phyloP scores from a whole-genome alignment of 2,888 invertebrate species.

The Eilema griseolum region DNA sequence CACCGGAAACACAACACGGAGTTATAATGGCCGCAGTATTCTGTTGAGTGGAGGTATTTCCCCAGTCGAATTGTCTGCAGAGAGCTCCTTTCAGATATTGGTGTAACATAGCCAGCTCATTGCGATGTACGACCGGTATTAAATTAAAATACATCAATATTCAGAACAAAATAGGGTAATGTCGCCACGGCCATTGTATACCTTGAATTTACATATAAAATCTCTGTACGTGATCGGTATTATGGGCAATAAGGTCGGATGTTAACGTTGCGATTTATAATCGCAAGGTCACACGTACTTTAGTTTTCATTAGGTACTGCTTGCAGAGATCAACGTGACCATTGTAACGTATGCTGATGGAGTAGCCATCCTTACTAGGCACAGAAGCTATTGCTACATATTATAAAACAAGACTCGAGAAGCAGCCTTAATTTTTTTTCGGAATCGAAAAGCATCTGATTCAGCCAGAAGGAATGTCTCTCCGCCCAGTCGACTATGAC shows the following conservation, averaged over 20 bases:
- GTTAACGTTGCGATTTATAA: constrained; percentile 16
- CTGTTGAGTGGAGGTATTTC: too few species aligned
- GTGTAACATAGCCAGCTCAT: constrained; percentile 16
- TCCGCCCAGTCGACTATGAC: too few species aligned
- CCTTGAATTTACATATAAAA: constrained; percentile 43
- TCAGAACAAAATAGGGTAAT: constrained; percentile 51
- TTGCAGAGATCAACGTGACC: neutral
- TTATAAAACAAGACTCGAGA: too few species aligned
- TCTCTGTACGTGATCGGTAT: constrained; percentile 35
- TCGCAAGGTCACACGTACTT: constrained; percentile 7
- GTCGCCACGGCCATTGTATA: constrained; percentile 42
- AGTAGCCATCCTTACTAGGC: too few species aligned
- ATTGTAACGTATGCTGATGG: neutral
- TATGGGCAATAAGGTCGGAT: constrained; percentile 29
- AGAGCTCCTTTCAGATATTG: too few species aligned
- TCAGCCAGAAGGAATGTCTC: too few species aligned
- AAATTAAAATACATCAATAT: constrained; percentile 52
- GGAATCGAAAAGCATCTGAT: too few species aligned
- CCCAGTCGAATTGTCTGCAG: too few species aligned
- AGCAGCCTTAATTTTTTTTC: too few species aligned
- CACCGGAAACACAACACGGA: too few species aligned
- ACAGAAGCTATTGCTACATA: too few species aligned
- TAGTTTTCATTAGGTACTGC: constrained; percentile 14
- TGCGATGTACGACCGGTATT: constrained; percentile 28
- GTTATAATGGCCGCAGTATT: too few species aligned